Percentiles rank a stretch among this genome's conserved stretches.
These are phyloP conservation scores for Eremophila alpestris DNA, from an alignment of 2,797 vertebrate genomes.

Conservation along the genomic window DNA sequence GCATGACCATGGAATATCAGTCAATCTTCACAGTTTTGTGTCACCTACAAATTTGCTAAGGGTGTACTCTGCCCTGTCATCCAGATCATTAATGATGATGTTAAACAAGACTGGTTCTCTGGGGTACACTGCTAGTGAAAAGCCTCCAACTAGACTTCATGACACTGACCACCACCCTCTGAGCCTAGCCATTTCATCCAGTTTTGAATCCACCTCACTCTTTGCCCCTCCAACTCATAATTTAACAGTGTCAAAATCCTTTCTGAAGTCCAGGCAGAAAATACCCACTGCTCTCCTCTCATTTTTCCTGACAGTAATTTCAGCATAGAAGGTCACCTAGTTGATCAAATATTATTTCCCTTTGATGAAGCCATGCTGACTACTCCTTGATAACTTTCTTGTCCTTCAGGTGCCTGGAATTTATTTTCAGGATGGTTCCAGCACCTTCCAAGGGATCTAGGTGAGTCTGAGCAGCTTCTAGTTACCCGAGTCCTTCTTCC, in stretches of 20 bases:
- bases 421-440: not conserved
- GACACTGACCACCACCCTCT: not conserved
- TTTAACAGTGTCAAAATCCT: not conserved
- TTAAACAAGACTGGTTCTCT: not conserved
- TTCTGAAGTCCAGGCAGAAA: not conserved
- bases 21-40: not conserved
- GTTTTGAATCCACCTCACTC: not conserved
- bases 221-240: not conserved
- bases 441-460: not conserved
- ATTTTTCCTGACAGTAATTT: not conserved
- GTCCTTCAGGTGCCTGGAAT: not conserved
- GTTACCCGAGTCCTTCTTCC: not conserved
- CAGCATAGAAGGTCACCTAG: not conserved
- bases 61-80: not conserved
- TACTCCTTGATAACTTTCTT: not conserved
- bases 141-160: not conserved
- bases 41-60: not conserved
- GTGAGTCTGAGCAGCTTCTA: not conserved
- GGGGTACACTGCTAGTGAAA: not conserved
- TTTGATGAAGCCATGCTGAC: not conserved
- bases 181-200: not conserved
- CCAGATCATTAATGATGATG: not conserved
- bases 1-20: accelerated
- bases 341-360: not conserved
- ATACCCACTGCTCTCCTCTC: not conserved